Evolutionary conservation across 2,888 invertebrate genomes (phyloP), one percentile per base, ranked within the genome.

Genomic region (Trissolcus brochymenae): DNA sequence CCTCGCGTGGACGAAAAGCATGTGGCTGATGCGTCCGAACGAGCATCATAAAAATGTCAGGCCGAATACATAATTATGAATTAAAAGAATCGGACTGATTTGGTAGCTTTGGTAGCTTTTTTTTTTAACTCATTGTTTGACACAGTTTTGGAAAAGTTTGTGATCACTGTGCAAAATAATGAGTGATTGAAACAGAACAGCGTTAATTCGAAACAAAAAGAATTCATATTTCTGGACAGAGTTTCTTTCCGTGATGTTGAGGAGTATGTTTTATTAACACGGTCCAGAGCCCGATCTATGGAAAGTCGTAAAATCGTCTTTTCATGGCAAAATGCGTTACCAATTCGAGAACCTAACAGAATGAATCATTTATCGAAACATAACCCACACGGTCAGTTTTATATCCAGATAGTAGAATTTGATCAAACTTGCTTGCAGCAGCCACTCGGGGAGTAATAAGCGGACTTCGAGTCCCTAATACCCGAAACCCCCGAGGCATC

Each of bases 401-500:
- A 89, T 88, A 88, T 85, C 83, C 82, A 85, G 86, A 86, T 86
- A 86, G 87, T 89, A 87, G 88, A 89, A 89, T 89, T 88, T 89
- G 89, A 89, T 89, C 88, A 89, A 89, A 89, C 86, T 89, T 87
- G 87, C 87, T 87, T 89, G 89, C n/a, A 88, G 89, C 88, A 88
- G 87, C 84, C 87, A 89, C 89, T 89, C 87, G 85, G 89, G 89
- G 89, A 89, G 89, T 86, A 89, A 88, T 89, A 89, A 89, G 88
- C 80, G 81, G 79, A 80, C 80, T 79, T 76, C 72, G 75, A 68
- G 72, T 79, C 80, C 83, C 83, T 83, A 84, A 85, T 83, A 82
- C 80, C 80, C 19, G 75, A 51, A 79, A 79, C 82, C 83, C 82
- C 83, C 76, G 82, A 84, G 83, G 83, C 79, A 82, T 83, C 83